Evolutionary conservation across 2,113 vertebrate species (phyloP), one percentile per base, ranked within the genome.

Genomic region (Paraplagusia blochii): DNA sequence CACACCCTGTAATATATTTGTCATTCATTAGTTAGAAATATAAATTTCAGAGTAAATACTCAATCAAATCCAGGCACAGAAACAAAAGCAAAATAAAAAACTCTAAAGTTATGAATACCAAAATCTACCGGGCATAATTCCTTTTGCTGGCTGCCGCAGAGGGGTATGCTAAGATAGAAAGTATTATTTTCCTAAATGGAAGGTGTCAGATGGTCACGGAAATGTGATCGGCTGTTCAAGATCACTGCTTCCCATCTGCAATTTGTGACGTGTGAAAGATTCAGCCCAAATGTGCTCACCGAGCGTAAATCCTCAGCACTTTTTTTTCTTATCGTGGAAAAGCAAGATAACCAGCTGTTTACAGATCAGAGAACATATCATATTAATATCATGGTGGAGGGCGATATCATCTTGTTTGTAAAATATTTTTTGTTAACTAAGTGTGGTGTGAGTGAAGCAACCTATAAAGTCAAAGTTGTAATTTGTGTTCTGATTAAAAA

Each of bases 171-270:
- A 95, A 95, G 95, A 98, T 95, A 95, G 94, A 97, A 98, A 97
- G 97, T 97, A 98, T 99, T 97, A 97, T 99, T 99, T 98, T 98
- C 97, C 97, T 99, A 99, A 99, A 99, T 99, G 95, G 95, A 99
- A 99, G 96, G 96, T 99, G 97, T 99, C 97, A 99, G 96, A 97
- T 96, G 94, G 97, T 99, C 97, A 99, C 94, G 91, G 94, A 94
- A 95, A 94, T 96, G 95, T 97, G 97, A 95, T 95, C 97, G 94
- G 96, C 94, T 98, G 96, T 99, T 98, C 96, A 93, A 99, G 97
- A 98, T 98, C 97, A 98, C 95, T 94, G 97, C 96, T 93, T 97
- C 95, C 95, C 95, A 98, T 99, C 97, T 99, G 96, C 97, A 98
- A 98, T 98, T 97, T 98, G 97, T 98, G 96, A 98, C 95, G 95